Evolutionary conservation across 2,113 vertebrate genomes (phyloP).

Genomic region (Ascaphus truei): DNA sequence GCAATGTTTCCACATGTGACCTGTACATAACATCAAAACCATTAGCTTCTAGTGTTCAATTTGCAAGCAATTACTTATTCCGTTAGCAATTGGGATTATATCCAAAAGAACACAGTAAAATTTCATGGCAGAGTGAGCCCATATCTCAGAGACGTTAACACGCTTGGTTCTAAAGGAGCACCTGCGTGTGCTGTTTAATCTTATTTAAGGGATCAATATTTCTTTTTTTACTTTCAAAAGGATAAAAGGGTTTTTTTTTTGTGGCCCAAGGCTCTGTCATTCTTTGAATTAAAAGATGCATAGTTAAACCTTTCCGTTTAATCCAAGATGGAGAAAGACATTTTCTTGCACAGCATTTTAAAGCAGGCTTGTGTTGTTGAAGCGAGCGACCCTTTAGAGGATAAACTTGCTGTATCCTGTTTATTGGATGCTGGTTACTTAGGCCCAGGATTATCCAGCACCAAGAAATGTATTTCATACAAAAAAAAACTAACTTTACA

Average conservation of each 20-base stretch:
- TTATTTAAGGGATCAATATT: conserved; percentile 37
- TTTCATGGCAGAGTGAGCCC: conserved; percentile 23
- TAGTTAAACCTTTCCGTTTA: conserved; percentile 24
- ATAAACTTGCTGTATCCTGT: too few species aligned
- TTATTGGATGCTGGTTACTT: too few species aligned
- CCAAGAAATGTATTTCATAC: too few species aligned
- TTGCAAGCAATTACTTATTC: conserved; percentile 37
- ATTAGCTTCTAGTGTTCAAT: conserved; percentile 29
- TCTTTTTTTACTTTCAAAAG: conserved; percentile 24
- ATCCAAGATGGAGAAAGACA: conserved; percentile 9
- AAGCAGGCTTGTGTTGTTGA: background rate
- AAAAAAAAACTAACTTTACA: too few species aligned
- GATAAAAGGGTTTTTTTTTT: conserved; percentile 33
- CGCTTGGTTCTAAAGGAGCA: conserved; percentile 20
- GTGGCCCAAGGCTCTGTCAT: conserved; percentile 25
- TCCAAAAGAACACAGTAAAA: conserved; percentile 31
- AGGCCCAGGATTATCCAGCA: too few species aligned
- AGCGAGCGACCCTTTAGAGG: too few species aligned
- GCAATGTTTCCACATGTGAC: conserved; percentile 22
- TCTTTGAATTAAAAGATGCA: conserved; percentile 24
- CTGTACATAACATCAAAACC: conserved; percentile 33
- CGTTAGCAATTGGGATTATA: conserved; percentile 35
- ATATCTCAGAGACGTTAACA: conserved; percentile 14
- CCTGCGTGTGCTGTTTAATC: conserved; percentile 35
- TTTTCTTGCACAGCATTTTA: conserved; percentile 10